Base-by-base conservation (phyloP, 2,797 vertebrate genomes). In the Molossus molossus region DNA sequence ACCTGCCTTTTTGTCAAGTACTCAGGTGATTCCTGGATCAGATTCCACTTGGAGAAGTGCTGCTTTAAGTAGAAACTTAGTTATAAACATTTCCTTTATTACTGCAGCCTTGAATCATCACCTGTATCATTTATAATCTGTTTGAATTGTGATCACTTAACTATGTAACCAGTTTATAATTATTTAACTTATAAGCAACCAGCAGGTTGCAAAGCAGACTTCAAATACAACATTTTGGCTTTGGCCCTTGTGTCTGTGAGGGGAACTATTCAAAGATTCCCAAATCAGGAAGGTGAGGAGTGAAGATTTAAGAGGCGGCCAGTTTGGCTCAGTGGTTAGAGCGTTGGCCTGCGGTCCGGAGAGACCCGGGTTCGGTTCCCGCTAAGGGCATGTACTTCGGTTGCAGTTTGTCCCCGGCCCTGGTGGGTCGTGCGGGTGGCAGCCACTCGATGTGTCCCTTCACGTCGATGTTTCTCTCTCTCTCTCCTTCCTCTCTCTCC, bases 11-110 rank as follows among this genome's bases (percentile, higher is more conserved):
- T 33, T 33, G 33, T 33, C 33, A 33, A 33, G 33, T 53, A 69
- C 40, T 13, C 55, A 48, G 9, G 29, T 62, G 70, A 87, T 69
- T 50, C 11, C 33, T 76, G 87, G 65, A 53, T 29, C 86, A 90
- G 40, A 73, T 62, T 85, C 77, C 60, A 73, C 27, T 37, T 29
- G 91, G 72, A 88, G 58, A 87, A 97, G 88, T 85, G 80, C 27
- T 55, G 58, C 58, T 64, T 55, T 29, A 62, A 37, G 20, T 12
- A 64, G 85, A 70, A 33, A 25, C 58, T 93, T 12, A 37, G 58
- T 77, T 40, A 25, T 69, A 29, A 67, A 60, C 40, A 64, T 65
- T 70, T 77, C 13, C n/a, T 17, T 87, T 75, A 48, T 64, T 57
- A 70, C 12, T 14, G 2, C 21, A 62, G 50, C 12, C 7, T 12